Conservation (phyloP, 2,113 vertebrate species). For the Arvicanthis niloticus region DNA sequence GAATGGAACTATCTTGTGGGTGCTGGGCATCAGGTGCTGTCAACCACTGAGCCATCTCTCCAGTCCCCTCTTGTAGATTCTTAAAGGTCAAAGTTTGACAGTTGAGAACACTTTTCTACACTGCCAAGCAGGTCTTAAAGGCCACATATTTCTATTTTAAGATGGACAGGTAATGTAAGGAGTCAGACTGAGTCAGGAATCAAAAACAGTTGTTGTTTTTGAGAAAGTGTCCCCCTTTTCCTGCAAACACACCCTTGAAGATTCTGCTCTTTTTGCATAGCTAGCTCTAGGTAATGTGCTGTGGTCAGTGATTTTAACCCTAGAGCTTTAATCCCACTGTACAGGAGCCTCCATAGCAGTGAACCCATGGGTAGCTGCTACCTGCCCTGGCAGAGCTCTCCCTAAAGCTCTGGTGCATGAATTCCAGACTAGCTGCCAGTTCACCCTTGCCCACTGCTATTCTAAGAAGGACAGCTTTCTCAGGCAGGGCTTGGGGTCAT, state of each 20-base stretch:
- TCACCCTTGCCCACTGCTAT: neutral
- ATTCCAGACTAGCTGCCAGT: neutral
- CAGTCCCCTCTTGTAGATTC: neutral
- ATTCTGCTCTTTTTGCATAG: neutral
- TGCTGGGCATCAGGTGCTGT: neutral
- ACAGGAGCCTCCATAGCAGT: neutral
- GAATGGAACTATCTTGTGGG: neutral
- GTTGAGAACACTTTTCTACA: slow-evolving; percentile 37
- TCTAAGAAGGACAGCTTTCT: neutral
- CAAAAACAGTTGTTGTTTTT: neutral
- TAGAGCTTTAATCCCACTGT: neutral
- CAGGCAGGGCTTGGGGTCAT: neutral
- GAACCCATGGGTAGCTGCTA: neutral
- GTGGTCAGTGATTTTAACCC: neutral
- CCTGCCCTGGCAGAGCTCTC: neutral
- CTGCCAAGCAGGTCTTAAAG: neutral
- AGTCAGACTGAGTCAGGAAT: neutral
- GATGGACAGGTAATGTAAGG: neutral
- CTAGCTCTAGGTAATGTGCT: neutral
- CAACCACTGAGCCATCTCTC: neutral
- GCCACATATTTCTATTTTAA: neutral
- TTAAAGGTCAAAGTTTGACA: neutral
- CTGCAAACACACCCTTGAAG: neutral
- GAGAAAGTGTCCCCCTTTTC: neutral
- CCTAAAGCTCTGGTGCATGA: neutral